Evolutionary conservation across 1,140 invertebrate species (phyloP).

Genomic region (Brachionus rubens): DNA sequence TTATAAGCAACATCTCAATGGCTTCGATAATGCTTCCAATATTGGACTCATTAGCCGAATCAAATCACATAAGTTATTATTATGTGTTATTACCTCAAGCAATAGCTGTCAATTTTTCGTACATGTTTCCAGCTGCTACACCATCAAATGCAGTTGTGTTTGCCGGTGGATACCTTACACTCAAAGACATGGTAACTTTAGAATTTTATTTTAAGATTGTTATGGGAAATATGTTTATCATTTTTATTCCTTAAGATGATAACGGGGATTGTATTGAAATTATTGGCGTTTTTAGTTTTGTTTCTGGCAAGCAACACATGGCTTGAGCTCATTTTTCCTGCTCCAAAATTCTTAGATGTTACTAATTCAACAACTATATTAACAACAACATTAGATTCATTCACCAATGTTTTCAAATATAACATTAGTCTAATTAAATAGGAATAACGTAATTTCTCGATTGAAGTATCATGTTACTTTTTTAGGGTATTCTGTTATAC

Average conservation of each 20-base stretch:
- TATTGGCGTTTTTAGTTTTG: conserved; percentile 70
- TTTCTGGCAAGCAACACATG: conserved; percentile 70
- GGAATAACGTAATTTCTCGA: no score
- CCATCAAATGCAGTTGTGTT: conserved; percentile 90
- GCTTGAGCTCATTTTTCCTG: conserved; percentile 3
- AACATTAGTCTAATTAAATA: no score
- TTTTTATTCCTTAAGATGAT: conserved; percentile 60
- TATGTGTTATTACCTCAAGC: conserved; percentile 81
- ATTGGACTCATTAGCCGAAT: conserved; percentile 57
- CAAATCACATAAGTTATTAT: conserved; percentile 69
- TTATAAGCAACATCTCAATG: conserved; percentile 61
- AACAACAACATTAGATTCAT: no score
- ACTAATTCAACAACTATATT: no score
- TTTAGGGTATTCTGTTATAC: no score
- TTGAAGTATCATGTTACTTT: no score
- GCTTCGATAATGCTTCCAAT: conserved; percentile 62
- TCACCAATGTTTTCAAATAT: no score
- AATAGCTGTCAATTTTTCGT: conserved; percentile 70
- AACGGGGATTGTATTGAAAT: conserved; percentile 73
- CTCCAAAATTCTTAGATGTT: neutral
- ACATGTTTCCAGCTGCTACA: conserved; percentile 75
- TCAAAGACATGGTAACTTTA: conserved; percentile 37
- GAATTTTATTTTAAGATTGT: no score
- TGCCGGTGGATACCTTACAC: conserved; percentile 54
- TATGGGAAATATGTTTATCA: no score